phyloP scores from a whole-genome alignment of 92 coral and sea anemone species.

The Palythoa grandis region DNA sequence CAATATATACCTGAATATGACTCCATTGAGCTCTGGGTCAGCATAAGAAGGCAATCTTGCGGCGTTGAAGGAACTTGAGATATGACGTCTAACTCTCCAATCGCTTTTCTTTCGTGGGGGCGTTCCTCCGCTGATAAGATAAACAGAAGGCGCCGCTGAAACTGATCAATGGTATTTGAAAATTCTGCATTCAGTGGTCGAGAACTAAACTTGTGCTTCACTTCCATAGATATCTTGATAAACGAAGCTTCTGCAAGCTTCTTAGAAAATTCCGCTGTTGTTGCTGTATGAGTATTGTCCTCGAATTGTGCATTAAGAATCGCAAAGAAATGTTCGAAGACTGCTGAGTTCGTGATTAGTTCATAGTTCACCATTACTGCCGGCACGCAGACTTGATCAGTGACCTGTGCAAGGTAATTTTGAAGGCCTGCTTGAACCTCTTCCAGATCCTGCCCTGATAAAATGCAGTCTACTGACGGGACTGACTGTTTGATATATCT shows the following conservation, averaged over 20 bases:
- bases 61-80: constrained; percentile 52
- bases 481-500: constrained; percentile 42
- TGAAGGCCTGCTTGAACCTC: constrained; percentile 21
- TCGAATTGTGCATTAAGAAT: constrained; percentile 70
- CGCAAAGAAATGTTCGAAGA: constrained; percentile 72
- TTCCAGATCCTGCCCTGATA: constrained; percentile 49
- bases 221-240: constrained; percentile 75
- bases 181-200: constrained; percentile 42
- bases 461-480: constrained; percentile 70
- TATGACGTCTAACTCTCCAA: constrained; percentile 27
- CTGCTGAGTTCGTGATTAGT: constrained; percentile 56
- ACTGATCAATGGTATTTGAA: constrained; percentile 41
- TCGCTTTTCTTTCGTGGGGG: constrained; percentile 23
- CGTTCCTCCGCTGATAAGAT: constrained; percentile 45
- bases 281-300: constrained; percentile 1
- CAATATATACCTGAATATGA: constrained; percentile 35
- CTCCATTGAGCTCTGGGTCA: constrained; percentile 66
- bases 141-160: constrained; percentile 58
- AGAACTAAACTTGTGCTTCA: constrained; percentile 62
- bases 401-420: constrained; percentile 58
- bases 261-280: constrained; percentile 58
- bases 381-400: constrained; percentile 84
- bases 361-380: constrained; percentile 80
- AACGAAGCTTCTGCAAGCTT: constrained; percentile 82
- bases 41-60: constrained; percentile 54